Base-by-base conservation (phyloP, 2,888 invertebrate genomes). In the Melieria picta region DNA sequence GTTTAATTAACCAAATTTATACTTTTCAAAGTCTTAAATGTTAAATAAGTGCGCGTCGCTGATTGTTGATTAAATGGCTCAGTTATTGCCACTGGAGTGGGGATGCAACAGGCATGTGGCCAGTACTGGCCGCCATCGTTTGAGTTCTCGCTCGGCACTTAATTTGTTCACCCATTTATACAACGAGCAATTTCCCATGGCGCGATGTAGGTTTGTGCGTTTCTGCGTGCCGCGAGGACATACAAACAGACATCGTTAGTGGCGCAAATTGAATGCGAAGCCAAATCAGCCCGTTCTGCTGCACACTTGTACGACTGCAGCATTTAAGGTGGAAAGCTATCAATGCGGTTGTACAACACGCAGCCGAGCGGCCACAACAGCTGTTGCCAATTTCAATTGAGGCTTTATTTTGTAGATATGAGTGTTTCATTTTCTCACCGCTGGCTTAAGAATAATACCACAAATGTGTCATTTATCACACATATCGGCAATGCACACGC, bases 401-500 rank as follows among this genome's bases (percentile, higher is more conserved):
- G 13, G 7, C 5, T 58, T 30, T 11, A 30, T 58, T 13, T 13
- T 58, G 42, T 10, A 58, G 7, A 58, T 13, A 30, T 30, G 10
- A 58, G n/a, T 58, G 10, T 58, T 13, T 58, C 16, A 58, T 58
- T 58, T 58, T 62, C 9, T 62, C n/a, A 43, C 45, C n/a, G 42
- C n/a, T 43, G 52, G 55, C 52, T 65, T 45, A 55, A 65, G 55
- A 65, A 52, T 55, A 55, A 55, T 65, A 42, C 42, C 64, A 42
- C 7, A 65, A 65, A 55, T 52, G 7, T 52, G 43, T 30, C 64
- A 65, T 52, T 52, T 42, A 65, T 50, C 64, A 65, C 64, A 65
- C 57, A 13, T 57, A 30, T 7, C 9, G 10, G 11, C n/a, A 30
- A 67, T 67, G 60, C 55, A 71, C 71, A 57, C 71, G 56, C 62